These are phyloP conservation scores for Baronia brevicornis DNA, from an alignment of 2,888 invertebrate genomes.

Conservation along the genomic window DNA sequence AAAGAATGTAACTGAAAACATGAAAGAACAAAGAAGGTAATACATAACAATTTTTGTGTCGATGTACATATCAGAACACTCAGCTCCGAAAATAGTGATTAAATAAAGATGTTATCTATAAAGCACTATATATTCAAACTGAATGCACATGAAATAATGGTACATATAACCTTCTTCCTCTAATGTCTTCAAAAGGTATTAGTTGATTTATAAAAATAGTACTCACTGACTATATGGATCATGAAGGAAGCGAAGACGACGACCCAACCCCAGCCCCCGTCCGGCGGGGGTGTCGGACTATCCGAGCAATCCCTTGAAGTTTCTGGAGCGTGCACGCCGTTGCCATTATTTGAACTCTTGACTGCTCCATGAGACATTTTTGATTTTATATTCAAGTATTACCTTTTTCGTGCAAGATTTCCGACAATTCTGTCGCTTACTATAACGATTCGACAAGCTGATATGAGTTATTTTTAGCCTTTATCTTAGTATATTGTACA, in stretches of 20 bases:
- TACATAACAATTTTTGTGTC: no score
- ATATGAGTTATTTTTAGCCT: constrained; percentile 19
- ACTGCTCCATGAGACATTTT: constrained; percentile 62
- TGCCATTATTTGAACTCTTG: constrained; percentile 53
- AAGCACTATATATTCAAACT: no score
- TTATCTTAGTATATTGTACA: constrained; percentile 16
- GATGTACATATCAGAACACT: no score
- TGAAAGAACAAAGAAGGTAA: no score
- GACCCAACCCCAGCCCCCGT: constrained; percentile 97
- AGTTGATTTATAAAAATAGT: constrained; percentile 17
- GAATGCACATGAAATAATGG: no score
- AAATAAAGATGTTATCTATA: no score
- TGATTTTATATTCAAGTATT: constrained; percentile 17
- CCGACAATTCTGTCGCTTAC: constrained; percentile 11
- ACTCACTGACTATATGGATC: constrained; percentile 96
- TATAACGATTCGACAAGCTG: constrained; percentile 12
- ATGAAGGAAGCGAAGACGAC: constrained; percentile 96
- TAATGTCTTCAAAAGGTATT: no score
- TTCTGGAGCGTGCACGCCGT: constrained; percentile 37
- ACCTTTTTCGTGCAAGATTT: constrained; percentile 27
- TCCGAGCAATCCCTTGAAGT: constrained; percentile 44
- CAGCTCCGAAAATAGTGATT: no score
- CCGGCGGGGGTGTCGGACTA: constrained; percentile 82
- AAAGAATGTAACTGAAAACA: no score
- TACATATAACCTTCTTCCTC: no score